A percentile compares a stretch with the other conserved stretches of the same genome.
These are phyloP conservation scores for Melangyna quadrimaculata DNA, from an alignment of 2,888 invertebrate genomes.

Conservation along the genomic window DNA sequence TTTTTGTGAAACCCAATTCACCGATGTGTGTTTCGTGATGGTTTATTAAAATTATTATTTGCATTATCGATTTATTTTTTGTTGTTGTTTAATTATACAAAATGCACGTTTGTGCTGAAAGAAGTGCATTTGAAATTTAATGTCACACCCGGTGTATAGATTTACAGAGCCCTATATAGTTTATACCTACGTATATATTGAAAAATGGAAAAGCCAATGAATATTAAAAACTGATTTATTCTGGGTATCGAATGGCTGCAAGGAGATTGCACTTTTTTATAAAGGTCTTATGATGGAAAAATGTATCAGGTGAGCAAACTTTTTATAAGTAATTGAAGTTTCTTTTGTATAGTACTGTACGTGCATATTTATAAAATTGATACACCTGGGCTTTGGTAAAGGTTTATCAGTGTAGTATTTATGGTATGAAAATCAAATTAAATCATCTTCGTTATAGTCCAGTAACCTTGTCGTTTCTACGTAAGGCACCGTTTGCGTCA, in stretches of 20 bases:
- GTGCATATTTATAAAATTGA: too few relatives aligned
- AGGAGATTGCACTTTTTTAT: not conserved
- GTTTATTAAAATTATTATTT: constrained; percentile 63
- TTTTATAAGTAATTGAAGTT: not conserved
- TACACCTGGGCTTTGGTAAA: not conserved
- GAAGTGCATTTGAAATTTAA: constrained; percentile 40
- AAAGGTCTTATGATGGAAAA: constrained; percentile 12
- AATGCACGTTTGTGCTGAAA: not conserved
- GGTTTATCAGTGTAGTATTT: not conserved
- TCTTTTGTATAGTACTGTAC: too few relatives aligned
- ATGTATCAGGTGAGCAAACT: constrained; percentile 2
- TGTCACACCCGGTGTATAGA: constrained; percentile 51
- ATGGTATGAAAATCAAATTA: not conserved
- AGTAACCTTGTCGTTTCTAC: too few relatives aligned
- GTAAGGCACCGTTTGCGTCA: too few relatives aligned
- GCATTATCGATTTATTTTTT: constrained; percentile 47
- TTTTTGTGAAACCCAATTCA: constrained; percentile 67
- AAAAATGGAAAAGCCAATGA: not conserved
- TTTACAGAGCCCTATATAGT: constrained; percentile 20
- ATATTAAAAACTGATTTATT: constrained; percentile 16
- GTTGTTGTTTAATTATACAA: constrained; percentile 22
- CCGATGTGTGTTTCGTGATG: constrained; percentile 51
- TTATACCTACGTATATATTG: too few relatives aligned
- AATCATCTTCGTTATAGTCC: too few relatives aligned
- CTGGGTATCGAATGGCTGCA: constrained; percentile 20